phyloP scores from a whole-genome alignment of 2,797 vertebrate genomes.

The Lemur catta region DNA sequence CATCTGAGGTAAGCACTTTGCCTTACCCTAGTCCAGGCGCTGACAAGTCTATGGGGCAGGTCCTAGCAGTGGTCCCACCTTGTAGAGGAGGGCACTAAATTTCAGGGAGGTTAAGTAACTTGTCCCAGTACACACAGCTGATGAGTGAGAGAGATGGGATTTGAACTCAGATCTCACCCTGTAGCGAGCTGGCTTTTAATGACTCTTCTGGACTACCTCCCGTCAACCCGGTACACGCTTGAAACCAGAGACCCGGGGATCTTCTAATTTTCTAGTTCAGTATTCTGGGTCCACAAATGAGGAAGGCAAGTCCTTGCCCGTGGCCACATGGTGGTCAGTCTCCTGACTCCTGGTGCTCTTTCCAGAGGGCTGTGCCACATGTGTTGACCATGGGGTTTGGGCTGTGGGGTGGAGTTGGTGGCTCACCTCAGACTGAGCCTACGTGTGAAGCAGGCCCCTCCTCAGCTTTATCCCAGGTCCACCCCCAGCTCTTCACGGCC shows the following conservation, averaged over 20 bases:
- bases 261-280: background rate
- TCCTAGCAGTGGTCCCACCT: background rate
- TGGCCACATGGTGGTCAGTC: fast-evolving
- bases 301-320: background rate
- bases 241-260: background rate
- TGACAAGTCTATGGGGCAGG: background rate
- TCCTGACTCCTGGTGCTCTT: background rate
- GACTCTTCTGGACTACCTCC: background rate
- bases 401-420: background rate
- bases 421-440: background rate
- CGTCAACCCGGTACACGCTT: background rate
- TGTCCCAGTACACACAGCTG: background rate
- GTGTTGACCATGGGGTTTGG: background rate
- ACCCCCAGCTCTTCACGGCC: background rate
- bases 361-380: background rate
- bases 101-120: background rate
- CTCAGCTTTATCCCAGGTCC: background rate
- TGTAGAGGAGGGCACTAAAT: background rate
- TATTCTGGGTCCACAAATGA: background rate
- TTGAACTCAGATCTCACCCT: background rate
- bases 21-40: background rate
- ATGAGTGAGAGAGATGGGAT: background rate
- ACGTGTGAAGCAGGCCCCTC: background rate
- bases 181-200: background rate
- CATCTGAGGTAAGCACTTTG: background rate